Evolutionary conservation across 2,888 invertebrate genomes (phyloP).

Genomic region (Gasteruption jaculator): DNA sequence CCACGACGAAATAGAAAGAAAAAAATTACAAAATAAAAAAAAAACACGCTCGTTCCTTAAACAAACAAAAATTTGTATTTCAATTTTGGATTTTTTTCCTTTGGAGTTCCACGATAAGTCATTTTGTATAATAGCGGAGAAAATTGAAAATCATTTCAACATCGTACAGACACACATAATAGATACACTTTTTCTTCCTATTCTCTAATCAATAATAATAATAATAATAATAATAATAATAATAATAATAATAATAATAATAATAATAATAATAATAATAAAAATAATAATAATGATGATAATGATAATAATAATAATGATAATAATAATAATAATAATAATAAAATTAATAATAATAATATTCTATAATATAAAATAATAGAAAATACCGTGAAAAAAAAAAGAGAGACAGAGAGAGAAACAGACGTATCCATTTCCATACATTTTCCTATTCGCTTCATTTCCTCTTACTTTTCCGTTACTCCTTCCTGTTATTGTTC

Average conservation of each 20-base stretch:
- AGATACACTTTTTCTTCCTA: constrained; percentile 12
- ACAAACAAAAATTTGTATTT: too few species aligned
- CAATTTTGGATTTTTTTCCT: too few species aligned
- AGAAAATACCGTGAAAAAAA: neutral
- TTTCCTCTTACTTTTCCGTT: constrained; percentile 3
- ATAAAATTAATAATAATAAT: constrained; percentile 19
- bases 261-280: constrained; percentile 19
- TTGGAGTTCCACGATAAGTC: too few species aligned
- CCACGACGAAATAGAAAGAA: too few species aligned
- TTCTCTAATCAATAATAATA: neutral
- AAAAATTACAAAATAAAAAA: too few species aligned
- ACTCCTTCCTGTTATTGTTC: neutral
- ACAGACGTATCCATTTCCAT: too few species aligned
- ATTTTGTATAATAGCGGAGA: too few species aligned
- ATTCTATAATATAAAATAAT: too few species aligned
- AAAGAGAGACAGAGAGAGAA: neutral
- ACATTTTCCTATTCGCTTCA: too few species aligned
- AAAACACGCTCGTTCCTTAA: too few species aligned
- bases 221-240: constrained; percentile 18
- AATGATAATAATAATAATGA: constrained; percentile 16
- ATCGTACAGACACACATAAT: constrained; percentile 13
- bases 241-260: constrained; percentile 21
- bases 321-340: constrained; percentile 15
- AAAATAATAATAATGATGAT: constrained; percentile 14
- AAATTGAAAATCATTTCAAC: too few species aligned